Conservation (phyloP, 1,140 invertebrate genomes). For the Ceratosolen solmsi region DNA sequence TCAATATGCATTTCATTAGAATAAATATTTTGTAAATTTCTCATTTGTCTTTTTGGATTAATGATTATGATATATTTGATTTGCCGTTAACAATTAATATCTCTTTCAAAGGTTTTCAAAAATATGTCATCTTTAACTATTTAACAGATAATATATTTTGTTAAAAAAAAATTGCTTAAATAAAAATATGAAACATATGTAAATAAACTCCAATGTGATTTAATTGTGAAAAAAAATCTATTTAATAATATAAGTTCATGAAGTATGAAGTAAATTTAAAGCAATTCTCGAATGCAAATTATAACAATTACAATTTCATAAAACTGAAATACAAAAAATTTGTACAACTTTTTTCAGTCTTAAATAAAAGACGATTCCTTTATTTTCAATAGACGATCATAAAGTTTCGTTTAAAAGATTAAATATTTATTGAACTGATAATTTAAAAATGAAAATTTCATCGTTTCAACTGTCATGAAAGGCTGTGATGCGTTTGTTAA, state of each 20-base stretch:
- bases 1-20: no score
- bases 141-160: constrained; percentile 8
- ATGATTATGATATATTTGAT: neutral
- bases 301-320: neutral
- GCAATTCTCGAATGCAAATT: constrained; percentile 8
- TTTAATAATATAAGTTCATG: neutral
- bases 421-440: neutral
- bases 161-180: no score
- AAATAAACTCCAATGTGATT: neutral
- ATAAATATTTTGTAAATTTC: no score
- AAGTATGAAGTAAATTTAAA: neutral
- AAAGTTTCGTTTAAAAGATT: neutral
- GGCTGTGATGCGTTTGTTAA: constrained; percentile 41
- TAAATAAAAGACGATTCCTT: neutral
- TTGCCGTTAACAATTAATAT: neutral
- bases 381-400: neutral
- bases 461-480: constrained; percentile 28
- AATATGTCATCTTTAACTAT: constrained; percentile 15
- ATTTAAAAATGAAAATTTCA: neutral
- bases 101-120: neutral
- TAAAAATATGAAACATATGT: constrained; percentile 16
- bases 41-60: neutral
- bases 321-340: neutral
- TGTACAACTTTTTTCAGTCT: neutral
- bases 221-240: no score